A percentile compares a stretch with the other conserved stretches of the same genome.
These are phyloP conservation scores for Phalacrocorax aristotelis DNA, from an alignment of 2,113 vertebrate genomes.

Conservation along the genomic window DNA sequence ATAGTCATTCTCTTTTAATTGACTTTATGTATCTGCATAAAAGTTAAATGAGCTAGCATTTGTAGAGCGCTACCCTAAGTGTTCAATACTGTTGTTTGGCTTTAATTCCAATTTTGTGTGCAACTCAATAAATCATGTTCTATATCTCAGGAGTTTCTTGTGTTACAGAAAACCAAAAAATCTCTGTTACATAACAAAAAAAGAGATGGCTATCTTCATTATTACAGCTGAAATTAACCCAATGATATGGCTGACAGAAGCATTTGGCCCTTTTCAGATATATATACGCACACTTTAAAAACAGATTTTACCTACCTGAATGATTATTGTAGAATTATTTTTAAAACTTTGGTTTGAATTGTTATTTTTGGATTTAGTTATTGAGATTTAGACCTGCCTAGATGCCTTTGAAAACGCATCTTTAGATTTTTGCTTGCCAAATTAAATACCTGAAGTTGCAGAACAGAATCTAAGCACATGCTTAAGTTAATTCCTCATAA, in stretches of 20 bases:
- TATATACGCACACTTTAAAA: background rate
- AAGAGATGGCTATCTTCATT: background rate
- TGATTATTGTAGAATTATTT: background rate
- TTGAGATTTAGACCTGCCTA: background rate
- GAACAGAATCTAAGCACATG: background rate
- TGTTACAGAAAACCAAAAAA: background rate
- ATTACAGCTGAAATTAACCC: background rate
- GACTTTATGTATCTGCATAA: background rate
- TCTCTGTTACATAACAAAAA: background rate
- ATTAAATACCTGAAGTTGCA: background rate
- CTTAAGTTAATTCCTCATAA: background rate
- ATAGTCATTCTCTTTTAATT: background rate
- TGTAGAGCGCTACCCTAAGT: background rate
- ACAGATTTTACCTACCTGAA: background rate
- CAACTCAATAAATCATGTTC: background rate
- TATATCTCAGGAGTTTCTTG: background rate
- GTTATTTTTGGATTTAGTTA: background rate
- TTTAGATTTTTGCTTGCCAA: background rate
- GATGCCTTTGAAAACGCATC: background rate
- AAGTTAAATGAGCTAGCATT: background rate
- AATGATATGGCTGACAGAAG: background rate
- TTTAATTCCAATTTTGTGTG: background rate
- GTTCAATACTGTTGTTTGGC: background rate
- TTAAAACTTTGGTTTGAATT: background rate
- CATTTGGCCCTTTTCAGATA: background rate